phyloP scores from a whole-genome alignment of 2,113 vertebrate species.

The Vulpes ferrilata region DNA sequence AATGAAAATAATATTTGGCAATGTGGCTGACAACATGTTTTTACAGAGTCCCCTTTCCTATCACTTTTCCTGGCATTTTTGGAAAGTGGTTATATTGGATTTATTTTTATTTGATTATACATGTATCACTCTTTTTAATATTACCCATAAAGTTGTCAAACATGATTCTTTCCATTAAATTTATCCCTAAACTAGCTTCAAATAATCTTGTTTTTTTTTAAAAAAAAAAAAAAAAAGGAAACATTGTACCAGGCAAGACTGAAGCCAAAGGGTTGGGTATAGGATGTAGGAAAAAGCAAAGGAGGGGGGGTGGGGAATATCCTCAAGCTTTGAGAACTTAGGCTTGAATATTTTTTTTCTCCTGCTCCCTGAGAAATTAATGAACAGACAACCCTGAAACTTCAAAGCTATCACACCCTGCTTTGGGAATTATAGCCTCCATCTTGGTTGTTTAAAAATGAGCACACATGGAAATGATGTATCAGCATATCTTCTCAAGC shows the following conservation, averaged over 20 bases:
- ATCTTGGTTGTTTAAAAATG: conserved; percentile 73
- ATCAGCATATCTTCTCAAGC: conserved; percentile 77
- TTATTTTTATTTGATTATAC: conserved; percentile 56
- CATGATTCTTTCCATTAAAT: conserved; percentile 19
- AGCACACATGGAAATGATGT: conserved; percentile 54
- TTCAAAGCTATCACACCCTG: conserved; percentile 61
- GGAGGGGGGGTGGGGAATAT: neutral
- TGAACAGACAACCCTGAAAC: conserved; percentile 73
- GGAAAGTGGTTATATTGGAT: neutral
- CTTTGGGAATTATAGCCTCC: conserved; percentile 64
- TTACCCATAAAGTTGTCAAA: conserved; percentile 51
- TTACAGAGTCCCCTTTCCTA: neutral
- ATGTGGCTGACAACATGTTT: neutral
- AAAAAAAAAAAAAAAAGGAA: neutral
- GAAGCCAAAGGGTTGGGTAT: conserved; percentile 18
- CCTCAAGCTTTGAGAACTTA: conserved; percentile 46
- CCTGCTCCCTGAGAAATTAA: conserved; percentile 70
- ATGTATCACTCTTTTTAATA: conserved; percentile 52
- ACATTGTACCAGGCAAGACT: neutral
- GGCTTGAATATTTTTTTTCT: conserved; percentile 61
- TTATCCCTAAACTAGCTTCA: conserved; percentile 16
- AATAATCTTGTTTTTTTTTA: neutral
- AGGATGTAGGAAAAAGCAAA: conserved; percentile 37
- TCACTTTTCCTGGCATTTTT: conserved; percentile 35
- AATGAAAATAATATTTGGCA: conserved; percentile 33